Evolutionary conservation across 2,113 vertebrate genomes (phyloP), one percentile per base, ranked within the genome.

Genomic region (Hydropotes inermis): DNA sequence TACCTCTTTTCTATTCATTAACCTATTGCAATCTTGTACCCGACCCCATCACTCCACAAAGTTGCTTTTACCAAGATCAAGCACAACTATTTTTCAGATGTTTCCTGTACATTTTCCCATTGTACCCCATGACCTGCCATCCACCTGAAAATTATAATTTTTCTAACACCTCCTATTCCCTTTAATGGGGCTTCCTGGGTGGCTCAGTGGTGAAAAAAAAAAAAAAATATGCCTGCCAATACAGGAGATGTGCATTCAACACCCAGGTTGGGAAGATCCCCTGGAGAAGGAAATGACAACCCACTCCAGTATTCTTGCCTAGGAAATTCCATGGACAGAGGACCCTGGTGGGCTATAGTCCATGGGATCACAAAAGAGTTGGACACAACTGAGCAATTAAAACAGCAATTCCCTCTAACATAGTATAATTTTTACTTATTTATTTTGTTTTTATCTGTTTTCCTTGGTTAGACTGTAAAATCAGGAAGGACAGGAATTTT

Each of bases 71-170:
- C 47, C n/a, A 45, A 74, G 19, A 17, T 90, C 33, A 82, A 54
- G 10, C 76, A 87, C n/a, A 89, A 23, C 15, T 81, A 27, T 89
- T 81, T 76, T 87, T 78, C 81, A 79, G 16, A 78, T 79, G 50
- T 27, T 27, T 87, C 23, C 91, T 23, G 23, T 84, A 28, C 89
- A 54, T 82, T 50, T 61, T 91, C 17, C 27, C 47, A 5, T 61
- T 74, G 21, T 70, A 87, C 0, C 16, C 54, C n/a, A 70, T 79
- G 64, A 50, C 28, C 76, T 83, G 27, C 28, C 39, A 12, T 70
- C 21, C 36, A 94, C 52, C 36, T 89, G 85, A 96, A 96, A 94
- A 89, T 91, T 30, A 30, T 47, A 70, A 85, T n/a, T 94, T 89
- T 21, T 58, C 94, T n/a, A 89, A 36, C 4, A 58, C 30, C 55